These are phyloP conservation scores for Corydoras sp. DNA, from an alignment of 2,113 vertebrate genomes.

Conservation along the genomic window DNA sequence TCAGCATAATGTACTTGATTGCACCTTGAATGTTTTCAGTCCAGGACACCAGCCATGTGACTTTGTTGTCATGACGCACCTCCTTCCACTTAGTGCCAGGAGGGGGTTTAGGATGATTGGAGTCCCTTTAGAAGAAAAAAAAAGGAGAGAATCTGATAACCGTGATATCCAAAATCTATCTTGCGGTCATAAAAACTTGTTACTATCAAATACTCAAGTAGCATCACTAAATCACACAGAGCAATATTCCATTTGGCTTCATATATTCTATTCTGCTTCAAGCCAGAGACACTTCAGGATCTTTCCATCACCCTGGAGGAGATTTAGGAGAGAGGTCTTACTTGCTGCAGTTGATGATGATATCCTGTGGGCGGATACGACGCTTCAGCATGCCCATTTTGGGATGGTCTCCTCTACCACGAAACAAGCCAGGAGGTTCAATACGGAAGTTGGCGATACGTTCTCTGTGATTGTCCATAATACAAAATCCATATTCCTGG, in stretches of 20 bases:
- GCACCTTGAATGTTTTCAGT: constrained; percentile 97
- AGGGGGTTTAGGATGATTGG: constrained; percentile 82
- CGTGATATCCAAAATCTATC: too few species aligned
- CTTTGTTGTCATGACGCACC: constrained; percentile 92
- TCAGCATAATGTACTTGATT: constrained; percentile 98
- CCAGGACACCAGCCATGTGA: constrained; percentile 97
- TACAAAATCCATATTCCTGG: constrained; percentile 88
- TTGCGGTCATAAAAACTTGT: too few species aligned
- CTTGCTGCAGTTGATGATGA: constrained; percentile 99
- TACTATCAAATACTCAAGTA: too few species aligned
- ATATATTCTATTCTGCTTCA: too few species aligned
- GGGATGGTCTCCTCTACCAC: constrained; percentile 93
- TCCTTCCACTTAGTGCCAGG: constrained; percentile 96
- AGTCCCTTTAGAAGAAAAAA: constrained; percentile 69
- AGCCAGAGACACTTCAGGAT: too few species aligned
- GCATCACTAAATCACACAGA: too few species aligned
- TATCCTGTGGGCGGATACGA: constrained; percentile 84
- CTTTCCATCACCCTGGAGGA: too few species aligned
- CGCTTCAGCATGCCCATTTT: constrained; percentile 98
- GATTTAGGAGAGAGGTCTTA: constrained; percentile 51
- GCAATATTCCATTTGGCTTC: too few species aligned
- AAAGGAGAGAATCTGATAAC: neutral
- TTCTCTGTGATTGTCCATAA: constrained; percentile 97
- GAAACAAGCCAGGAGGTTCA: constrained; percentile 92
- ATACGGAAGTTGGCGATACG: constrained; percentile 97